Base-by-base conservation (phyloP, 2,888 invertebrate genomes). In the Drosophila maculinotata region DNA sequence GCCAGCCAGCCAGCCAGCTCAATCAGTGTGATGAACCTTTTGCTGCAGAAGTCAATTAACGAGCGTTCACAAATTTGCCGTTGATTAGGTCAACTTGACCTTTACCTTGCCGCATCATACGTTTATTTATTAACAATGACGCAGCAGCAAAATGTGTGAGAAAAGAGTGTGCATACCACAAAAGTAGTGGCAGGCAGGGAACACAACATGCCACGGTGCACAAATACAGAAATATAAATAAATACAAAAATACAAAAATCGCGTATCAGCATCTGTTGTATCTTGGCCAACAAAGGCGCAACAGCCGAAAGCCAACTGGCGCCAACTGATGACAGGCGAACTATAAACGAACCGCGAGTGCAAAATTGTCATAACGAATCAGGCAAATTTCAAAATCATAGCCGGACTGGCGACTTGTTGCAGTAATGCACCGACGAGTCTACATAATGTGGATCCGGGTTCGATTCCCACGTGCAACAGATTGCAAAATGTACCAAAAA, bases 121-220 rank as follows among this genome's bases (percentile, higher is more conserved):
- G 41, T 82, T 66, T 57, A 65, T 83, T 83, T 79, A 83, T 80
- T 66, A 77, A 79, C 69, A 67, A 83, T 79, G 80, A 83, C 84
- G 74, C 68, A 74, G 71, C 75, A 74, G 35, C 39, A 23, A 30
- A 41, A 20, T 57, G 23, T 17, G 30, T 4, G 20, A 49, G 35
- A 48, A 48, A 45, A 10, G 12, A 33, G 25, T 35, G 25, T n/a
- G 26, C 39, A 25, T 10, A 20, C 31, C 39, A 12, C 36, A 44
- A 12, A 12, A 8, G 12, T 25, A 57, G n/a, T 25, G 33, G 9
- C 48, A 36, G 52, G 31, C 15, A 30, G 10, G 45, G 31, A 36
- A 42, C n/a, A 26, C 8, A 17, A 60, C 44, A 67, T 45, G 53
- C 23, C 47, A 56, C 48, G 48, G 14, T 25, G 44, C 17, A 52